phyloP scores from a whole-genome alignment of 2,113 vertebrate genomes.

The Theristicus caerulescens region DNA sequence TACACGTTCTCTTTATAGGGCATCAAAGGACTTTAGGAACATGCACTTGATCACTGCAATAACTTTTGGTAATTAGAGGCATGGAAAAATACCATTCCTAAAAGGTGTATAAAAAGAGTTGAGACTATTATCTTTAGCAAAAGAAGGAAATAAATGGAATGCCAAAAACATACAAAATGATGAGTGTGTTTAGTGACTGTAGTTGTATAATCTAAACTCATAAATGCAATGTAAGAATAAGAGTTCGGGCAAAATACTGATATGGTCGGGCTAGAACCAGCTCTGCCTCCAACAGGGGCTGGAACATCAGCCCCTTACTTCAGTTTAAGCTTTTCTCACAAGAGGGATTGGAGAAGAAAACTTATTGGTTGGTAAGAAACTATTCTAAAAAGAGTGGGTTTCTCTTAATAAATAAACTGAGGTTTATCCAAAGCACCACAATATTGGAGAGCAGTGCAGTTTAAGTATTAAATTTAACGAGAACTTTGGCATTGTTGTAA shows the following conservation, averaged over 20 bases:
- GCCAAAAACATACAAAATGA: not conserved
- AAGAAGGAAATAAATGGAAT: not conserved
- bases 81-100: not conserved
- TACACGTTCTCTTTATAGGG: not conserved
- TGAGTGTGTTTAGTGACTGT: not conserved
- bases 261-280: rapidly evolving
- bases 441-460: not conserved
- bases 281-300: not conserved
- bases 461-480: not conserved
- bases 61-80: not conserved
- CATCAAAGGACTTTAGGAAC: not conserved
- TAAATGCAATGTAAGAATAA: not conserved
- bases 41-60: not conserved
- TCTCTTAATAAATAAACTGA: not conserved
- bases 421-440: not conserved
- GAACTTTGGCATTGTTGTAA: not conserved
- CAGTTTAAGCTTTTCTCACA: not conserved
- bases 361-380: not conserved
- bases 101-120: not conserved
- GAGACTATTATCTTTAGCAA: not conserved
- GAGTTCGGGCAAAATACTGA: not conserved
- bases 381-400: not conserved
- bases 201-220: not conserved
- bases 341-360: not conserved
- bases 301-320: not conserved